A percentile compares a stretch with the other conserved stretches of the same genome.
phyloP scores from a whole-genome alignment of 53 echinoderm and acorn worm species.

The Crossaster papposus region DNA sequence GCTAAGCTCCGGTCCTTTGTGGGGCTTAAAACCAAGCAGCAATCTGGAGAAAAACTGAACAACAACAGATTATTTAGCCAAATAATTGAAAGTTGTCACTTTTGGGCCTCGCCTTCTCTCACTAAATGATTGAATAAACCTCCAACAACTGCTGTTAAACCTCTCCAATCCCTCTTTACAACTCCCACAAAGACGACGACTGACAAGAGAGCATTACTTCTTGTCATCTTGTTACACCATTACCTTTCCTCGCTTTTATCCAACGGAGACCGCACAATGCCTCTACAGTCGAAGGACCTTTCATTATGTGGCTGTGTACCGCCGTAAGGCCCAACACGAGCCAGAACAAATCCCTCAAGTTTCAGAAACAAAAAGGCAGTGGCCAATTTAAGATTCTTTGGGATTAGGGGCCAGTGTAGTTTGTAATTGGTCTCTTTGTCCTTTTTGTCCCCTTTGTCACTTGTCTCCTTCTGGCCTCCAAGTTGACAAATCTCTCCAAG shows the following conservation, averaged over 20 bases:
- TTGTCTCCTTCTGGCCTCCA: constrained; percentile 1
- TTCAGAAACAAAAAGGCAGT: constrained; percentile 41
- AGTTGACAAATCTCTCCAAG: constrained; percentile 19
- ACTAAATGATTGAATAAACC: constrained; percentile 16
- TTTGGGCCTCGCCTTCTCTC: not conserved
- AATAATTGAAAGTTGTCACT: constrained; percentile 38
- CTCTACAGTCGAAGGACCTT: constrained; percentile 18
- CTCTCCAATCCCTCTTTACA: not conserved
- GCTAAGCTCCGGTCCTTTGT: constrained; percentile 30
- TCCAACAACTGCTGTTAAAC: constrained; percentile 8
- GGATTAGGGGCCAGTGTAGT: constrained; percentile 38
- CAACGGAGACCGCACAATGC: not conserved
- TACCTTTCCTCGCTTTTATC: not conserved
- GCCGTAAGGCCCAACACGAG: constrained; percentile 9
- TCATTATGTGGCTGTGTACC: constrained; percentile 15
- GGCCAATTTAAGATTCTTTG: constrained; percentile 42
- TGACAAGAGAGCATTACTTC: not conserved
- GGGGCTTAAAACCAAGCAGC: not conserved
- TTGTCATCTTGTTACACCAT: constrained; percentile 3
- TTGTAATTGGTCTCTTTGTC: constrained; percentile 44
- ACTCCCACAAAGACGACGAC: not conserved
- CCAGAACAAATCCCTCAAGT: constrained; percentile 37
- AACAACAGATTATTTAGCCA: constrained; percentile 41
- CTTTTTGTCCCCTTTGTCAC: constrained; percentile 8
- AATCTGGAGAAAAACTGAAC: constrained; percentile 39